A percentile compares a stretch with the other conserved stretches of the same genome.
Conservation (phyloP, 2,113 vertebrate genomes). For the Copsychus sechellarum region DNA sequence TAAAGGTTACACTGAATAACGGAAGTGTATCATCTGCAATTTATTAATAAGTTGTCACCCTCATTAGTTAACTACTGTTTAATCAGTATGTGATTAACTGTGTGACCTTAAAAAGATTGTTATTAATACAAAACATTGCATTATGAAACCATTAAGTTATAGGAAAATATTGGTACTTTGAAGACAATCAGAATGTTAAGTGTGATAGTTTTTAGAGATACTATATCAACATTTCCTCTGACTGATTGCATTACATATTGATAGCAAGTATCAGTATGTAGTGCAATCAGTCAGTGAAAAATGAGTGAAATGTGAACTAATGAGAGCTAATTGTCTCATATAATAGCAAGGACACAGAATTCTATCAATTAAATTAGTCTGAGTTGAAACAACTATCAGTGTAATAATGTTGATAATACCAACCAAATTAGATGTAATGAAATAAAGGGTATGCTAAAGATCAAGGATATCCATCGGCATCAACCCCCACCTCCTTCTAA, state of each 20-base stretch:
- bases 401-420: conserved; percentile 84
- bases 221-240: conserved; percentile 73
- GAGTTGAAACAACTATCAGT: conserved; percentile 84
- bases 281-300: conserved; percentile 82
- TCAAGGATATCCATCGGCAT: conserved; percentile 44
- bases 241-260: conserved; percentile 86
- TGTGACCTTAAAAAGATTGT: conserved; percentile 68
- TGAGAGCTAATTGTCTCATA: conserved; percentile 85
- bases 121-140: conserved; percentile 73
- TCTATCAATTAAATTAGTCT: conserved; percentile 85
- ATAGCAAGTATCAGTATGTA: conserved; percentile 77
- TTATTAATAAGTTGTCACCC: conserved; percentile 65
- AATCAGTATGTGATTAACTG: conserved; percentile 67
- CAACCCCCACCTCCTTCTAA: not conserved
- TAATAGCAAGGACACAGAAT: conserved; percentile 82
- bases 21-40: conserved; percentile 57
- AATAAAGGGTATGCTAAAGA: conserved; percentile 76
- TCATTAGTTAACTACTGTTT: conserved; percentile 73
- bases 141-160: conserved; percentile 75
- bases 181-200: conserved; percentile 81
- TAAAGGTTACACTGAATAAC: conserved; percentile 63
- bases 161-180: conserved; percentile 76
- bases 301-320: conserved; percentile 84
- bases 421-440: conserved; percentile 82
- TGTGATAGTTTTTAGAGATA: conserved; percentile 73